phyloP scores from a whole-genome alignment of 2,797 vertebrate species.

The Gallinago stenura region DNA sequence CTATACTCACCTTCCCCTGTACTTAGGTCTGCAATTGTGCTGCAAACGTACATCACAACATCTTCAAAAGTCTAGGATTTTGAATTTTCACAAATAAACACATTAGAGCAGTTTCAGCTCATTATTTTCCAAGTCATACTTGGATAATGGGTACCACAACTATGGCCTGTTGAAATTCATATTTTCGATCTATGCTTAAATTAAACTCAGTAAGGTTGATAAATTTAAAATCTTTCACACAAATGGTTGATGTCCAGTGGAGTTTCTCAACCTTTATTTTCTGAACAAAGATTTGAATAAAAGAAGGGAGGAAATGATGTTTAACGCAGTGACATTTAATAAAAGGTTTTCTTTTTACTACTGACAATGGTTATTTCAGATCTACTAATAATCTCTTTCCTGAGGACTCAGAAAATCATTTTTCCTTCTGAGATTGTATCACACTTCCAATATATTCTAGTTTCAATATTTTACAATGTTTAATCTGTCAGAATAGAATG shows the following conservation, averaged over 20 bases:
- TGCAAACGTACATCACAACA: not conserved
- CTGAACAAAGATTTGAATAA: not conserved
- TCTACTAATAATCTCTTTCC: conserved; percentile 30
- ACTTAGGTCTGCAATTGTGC: not conserved
- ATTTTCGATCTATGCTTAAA: not conserved
- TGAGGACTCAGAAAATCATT: conserved; percentile 12
- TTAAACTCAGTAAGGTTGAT: not conserved
- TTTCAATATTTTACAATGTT: conserved; percentile 78
- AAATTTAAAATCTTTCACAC: not conserved
- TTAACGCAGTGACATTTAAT: not conserved
- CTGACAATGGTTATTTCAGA: not conserved
- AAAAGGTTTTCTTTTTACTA: not conserved
- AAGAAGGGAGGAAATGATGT: not conserved
- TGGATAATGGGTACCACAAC: not conserved
- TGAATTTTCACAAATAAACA: not conserved
- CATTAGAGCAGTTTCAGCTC: not conserved
- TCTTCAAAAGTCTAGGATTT: not conserved
- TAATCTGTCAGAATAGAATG: conserved; percentile 74
- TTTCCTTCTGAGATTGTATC: conserved; percentile 63
- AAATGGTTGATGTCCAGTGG: not conserved
- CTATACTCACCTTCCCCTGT: not conserved
- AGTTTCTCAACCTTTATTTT: not conserved
- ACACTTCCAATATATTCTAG: conserved; percentile 61
- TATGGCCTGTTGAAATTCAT: not conserved
- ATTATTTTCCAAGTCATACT: not conserved